phyloP scores from a whole-genome alignment of 2,797 vertebrate genomes.

The Streptopelia turtur region DNA sequence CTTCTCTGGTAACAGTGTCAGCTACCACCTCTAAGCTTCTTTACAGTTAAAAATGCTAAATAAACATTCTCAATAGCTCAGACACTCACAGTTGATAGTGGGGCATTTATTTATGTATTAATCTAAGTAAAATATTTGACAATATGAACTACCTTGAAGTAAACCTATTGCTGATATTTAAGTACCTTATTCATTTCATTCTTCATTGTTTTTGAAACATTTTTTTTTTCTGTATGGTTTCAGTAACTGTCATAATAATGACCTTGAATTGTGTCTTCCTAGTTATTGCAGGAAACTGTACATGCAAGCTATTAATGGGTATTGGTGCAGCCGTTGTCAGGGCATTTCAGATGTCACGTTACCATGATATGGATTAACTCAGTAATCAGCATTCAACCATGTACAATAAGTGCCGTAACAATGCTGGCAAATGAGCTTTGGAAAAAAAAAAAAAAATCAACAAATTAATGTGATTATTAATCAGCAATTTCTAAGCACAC shows the following conservation, averaged over 20 bases:
- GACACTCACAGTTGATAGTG: background rate
- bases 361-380: background rate
- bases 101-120: background rate
- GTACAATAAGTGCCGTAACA: background rate
- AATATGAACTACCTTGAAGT: background rate
- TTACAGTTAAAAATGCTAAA: background rate
- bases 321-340: background rate
- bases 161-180: background rate
- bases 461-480: constrained; percentile 12
- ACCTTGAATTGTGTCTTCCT: constrained; percentile 5
- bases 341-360: background rate
- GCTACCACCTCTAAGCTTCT: background rate
- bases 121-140: background rate
- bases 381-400: background rate
- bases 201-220: background rate
- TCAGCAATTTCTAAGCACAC: background rate
- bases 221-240: background rate
- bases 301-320: background rate
- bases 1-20: background rate
- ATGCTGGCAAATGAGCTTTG: constrained; percentile 2
- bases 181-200: background rate
- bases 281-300: background rate
- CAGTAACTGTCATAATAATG: background rate
- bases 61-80: background rate
- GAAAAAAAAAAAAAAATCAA: background rate